Conservation (phyloP, 2,888 invertebrate genomes). For the Eupsilia transversa region DNA sequence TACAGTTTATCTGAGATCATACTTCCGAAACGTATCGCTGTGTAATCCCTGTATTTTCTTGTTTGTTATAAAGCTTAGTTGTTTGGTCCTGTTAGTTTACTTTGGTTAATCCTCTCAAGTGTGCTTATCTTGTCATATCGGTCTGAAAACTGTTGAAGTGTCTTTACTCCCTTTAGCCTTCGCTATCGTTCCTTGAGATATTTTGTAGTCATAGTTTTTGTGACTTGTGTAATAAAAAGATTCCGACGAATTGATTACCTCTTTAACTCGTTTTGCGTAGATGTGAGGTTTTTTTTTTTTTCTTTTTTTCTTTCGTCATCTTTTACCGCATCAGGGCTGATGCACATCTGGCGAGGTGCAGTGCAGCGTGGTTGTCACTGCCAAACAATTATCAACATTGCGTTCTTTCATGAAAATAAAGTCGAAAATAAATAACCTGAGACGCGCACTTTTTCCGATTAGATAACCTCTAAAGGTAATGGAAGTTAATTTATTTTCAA, state of each 20-base stretch:
- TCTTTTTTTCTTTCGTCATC: not conserved
- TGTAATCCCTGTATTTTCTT: constrained; percentile 32
- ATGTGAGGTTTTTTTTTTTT: not conserved
- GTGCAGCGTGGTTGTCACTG: too few species aligned
- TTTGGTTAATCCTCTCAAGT: constrained; percentile 17
- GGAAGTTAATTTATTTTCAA: too few species aligned
- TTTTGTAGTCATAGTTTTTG: not conserved
- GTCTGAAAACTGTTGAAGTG: constrained; percentile 12
- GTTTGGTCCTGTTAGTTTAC: constrained; percentile 5
- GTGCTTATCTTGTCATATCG: constrained; percentile 21
- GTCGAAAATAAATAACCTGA: too few species aligned
- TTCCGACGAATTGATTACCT: not conserved
- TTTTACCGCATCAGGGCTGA: not conserved
- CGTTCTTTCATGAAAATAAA: too few species aligned
- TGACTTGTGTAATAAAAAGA: not conserved
- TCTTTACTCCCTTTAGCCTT: not conserved
- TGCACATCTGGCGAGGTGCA: too few species aligned
- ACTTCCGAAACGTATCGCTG: constrained; percentile 22
- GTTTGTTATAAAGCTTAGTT: constrained; percentile 28
- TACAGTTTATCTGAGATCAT: constrained; percentile 43
- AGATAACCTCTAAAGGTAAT: too few species aligned
- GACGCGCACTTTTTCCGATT: too few species aligned
- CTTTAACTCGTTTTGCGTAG: not conserved
- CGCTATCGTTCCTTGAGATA: not conserved
- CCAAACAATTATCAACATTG: too few species aligned